Evolutionary conservation across 2,797 vertebrate species (phyloP).

Genomic region (Bradypus variegatus): DNA sequence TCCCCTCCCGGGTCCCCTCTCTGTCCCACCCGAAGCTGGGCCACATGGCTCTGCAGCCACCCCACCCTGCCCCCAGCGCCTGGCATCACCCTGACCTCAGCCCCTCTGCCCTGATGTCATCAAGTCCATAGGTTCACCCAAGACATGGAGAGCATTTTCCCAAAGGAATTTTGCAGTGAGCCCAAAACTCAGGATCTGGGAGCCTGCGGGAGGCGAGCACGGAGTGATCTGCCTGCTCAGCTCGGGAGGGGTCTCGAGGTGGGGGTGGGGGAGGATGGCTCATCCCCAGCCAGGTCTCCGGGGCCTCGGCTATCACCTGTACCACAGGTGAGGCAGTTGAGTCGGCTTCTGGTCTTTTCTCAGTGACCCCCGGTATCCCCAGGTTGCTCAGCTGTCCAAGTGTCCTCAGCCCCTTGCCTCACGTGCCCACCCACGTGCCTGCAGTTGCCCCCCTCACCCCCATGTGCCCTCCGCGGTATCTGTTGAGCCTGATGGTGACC

Average conservation of each 20-base stretch:
- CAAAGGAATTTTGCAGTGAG: neutral
- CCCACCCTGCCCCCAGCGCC: accelerated
- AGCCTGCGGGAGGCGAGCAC: neutral
- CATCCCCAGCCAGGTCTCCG: too few relatives aligned
- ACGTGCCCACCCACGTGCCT: neutral
- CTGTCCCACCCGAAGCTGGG: neutral
- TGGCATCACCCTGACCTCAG: accelerated
- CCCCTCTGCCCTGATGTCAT: neutral
- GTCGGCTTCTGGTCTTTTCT: neutral
- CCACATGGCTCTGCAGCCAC: neutral
- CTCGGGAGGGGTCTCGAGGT: neutral
- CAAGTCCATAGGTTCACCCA: neutral
- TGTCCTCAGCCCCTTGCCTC: too few relatives aligned
- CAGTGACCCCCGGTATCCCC: neutral
- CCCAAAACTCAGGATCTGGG: too few relatives aligned
- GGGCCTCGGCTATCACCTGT: too few relatives aligned
- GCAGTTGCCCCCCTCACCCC: neutral
- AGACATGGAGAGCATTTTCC: neutral
- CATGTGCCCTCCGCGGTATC: neutral
- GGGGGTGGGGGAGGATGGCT: too few relatives aligned
- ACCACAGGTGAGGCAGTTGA: too few relatives aligned
- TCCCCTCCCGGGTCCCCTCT: neutral
- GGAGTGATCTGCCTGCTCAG: neutral
- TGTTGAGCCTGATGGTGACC: too few relatives aligned
- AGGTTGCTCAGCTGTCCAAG: neutral